Percentiles rank a stretch among this genome's conserved stretches.
These are phyloP conservation scores for Aurelia coerulea DNA, from an alignment of 30 jellyfish, hydroid and myxozoan species.

Conservation along the genomic window DNA sequence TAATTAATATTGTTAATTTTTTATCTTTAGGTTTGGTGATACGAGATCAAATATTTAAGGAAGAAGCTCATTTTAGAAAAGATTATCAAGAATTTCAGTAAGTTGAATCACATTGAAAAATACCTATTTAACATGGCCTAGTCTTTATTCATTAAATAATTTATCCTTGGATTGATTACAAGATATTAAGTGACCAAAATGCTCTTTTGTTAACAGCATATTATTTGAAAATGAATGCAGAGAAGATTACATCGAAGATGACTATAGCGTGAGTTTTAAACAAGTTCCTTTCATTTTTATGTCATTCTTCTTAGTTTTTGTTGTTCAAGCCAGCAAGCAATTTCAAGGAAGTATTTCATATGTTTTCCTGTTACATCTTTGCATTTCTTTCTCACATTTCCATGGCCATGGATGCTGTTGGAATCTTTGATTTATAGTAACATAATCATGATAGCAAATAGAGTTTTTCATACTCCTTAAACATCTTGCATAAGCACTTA, in stretches of 20 bases:
- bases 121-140: background rate
- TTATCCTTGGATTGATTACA: too few species aligned
- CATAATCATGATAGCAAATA: too few species aligned
- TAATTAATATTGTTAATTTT: background rate
- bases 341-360: too few species aligned
- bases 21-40: conserved; percentile 79
- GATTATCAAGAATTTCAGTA: conserved; percentile 71
- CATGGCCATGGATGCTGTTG: too few species aligned
- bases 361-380: too few species aligned
- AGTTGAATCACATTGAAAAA: background rate
- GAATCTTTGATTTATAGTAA: too few species aligned
- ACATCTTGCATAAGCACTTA: too few species aligned
- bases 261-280: conserved; percentile 28
- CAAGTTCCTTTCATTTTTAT: background rate
- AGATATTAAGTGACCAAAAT: too few species aligned
- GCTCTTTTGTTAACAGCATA: background rate
- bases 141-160: background rate
- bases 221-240: conserved; percentile 42
- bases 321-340: too few species aligned
- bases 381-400: too few species aligned
- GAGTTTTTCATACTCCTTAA: too few species aligned
- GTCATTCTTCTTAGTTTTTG: background rate
- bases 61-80: conserved; percentile 86
- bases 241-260: conserved; percentile 41
- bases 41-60: conserved; percentile 95